A percentile compares a stretch with the other conserved stretches of the same genome.
These are phyloP conservation scores for Sylvia borin DNA, from an alignment of 2,797 vertebrate genomes.

Conservation along the genomic window DNA sequence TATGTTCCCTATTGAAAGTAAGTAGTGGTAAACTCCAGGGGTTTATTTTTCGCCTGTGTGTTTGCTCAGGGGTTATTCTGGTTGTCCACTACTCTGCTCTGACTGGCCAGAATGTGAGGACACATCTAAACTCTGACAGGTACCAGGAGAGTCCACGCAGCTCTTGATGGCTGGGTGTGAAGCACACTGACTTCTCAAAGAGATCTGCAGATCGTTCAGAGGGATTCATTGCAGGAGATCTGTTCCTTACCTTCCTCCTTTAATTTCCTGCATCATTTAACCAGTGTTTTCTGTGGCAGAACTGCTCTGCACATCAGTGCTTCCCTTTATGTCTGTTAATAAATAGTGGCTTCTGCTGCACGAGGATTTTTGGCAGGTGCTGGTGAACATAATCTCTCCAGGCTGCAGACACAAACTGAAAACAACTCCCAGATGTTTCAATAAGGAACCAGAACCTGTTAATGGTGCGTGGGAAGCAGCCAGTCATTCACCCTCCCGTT, in stretches of 20 bases:
- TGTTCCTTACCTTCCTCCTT: constrained; percentile 9
- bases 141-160: neutral
- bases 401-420: neutral
- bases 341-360: neutral
- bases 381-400: neutral
- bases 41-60: neutral
- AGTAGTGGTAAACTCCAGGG: neutral
- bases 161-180: neutral
- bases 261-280: constrained; percentile 50
- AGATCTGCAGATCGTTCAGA: neutral
- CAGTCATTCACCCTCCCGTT: neutral
- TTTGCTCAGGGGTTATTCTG: neutral
- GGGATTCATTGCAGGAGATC: neutral
- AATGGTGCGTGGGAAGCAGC: neutral
- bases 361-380: neutral
- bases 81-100: neutral
- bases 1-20: neutral
- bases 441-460: neutral
- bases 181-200: neutral
- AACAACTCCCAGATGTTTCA: neutral
- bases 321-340: constrained; percentile 34
- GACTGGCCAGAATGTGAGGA: neutral
- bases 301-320: neutral
- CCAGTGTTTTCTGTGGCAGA: neutral
- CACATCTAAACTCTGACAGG: neutral